These are phyloP conservation scores for Calliscelio sp. DNA, from an alignment of 2,888 invertebrate species.

Conservation along the genomic window DNA sequence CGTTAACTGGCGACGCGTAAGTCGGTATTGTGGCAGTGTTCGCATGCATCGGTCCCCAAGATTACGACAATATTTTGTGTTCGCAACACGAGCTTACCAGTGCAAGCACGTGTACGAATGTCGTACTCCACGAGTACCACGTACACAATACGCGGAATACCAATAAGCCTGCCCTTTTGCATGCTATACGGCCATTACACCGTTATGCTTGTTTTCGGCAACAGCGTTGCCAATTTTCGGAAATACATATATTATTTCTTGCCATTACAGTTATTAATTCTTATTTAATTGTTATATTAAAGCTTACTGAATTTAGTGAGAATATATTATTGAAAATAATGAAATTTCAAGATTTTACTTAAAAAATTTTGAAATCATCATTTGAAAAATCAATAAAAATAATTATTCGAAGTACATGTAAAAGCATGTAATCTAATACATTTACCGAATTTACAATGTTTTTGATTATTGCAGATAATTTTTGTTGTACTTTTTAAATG, in stretches of 20 bases:
- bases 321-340: too few relatives aligned
- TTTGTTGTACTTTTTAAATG: too few relatives aligned
- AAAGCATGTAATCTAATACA: too few relatives aligned
- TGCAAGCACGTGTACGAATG: conserved; percentile 59
- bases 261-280: too few relatives aligned
- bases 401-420: too few relatives aligned
- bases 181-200: conserved; percentile 28
- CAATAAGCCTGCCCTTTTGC: conserved; percentile 30
- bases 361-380: too few relatives aligned
- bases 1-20: conserved; percentile 35
- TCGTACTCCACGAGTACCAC: conserved; percentile 26
- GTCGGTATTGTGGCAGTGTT: conserved; percentile 23
- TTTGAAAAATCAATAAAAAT: too few relatives aligned
- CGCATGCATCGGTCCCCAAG: conserved; percentile 32
- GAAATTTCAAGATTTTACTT: too few relatives aligned
- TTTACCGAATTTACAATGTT: too few relatives aligned
- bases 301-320: too few relatives aligned
- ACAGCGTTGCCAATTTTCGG: conserved; percentile 36
- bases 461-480: too few relatives aligned
- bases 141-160: conserved; percentile 42
- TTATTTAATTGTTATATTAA: too few relatives aligned
- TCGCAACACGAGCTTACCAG: conserved; percentile 46
- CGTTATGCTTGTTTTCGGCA: conserved; percentile 30
- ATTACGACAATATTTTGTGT: conserved; percentile 59
- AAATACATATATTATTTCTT: background rate